These are phyloP conservation scores for Hepsetus odoe DNA, from an alignment of 2,113 vertebrate species.

Conservation along the genomic window DNA sequence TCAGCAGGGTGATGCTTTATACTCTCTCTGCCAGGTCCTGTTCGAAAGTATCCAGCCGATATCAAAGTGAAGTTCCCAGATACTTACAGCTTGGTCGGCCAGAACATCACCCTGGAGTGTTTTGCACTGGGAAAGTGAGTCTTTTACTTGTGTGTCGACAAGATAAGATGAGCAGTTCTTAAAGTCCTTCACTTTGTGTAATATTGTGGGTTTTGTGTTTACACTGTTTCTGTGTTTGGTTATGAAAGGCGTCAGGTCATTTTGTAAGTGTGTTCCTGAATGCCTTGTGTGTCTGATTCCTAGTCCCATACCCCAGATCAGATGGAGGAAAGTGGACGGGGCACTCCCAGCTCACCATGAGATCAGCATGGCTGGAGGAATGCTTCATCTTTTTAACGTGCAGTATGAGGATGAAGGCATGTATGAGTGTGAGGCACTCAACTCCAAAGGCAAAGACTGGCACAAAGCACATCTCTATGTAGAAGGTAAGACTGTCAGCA, in stretches of 20 bases:
- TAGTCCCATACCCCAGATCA: conserved; percentile 92
- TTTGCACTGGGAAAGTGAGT: conserved; percentile 99
- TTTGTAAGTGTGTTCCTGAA: neutral
- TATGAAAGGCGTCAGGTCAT: too few species aligned
- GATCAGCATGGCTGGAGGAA: conserved; percentile 84
- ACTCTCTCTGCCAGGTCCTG: conserved; percentile 73
- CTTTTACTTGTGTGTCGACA: conserved; percentile 12
- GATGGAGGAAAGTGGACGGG: conserved; percentile 86
- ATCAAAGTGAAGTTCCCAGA: conserved; percentile 92
- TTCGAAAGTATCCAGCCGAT: conserved; percentile 91
- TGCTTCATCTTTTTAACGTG: conserved; percentile 89
- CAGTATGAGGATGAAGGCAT: conserved; percentile 88
- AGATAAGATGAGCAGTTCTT: neutral
- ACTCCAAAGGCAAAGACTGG: conserved; percentile 89
- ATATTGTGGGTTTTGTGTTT: neutral
- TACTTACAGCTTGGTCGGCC: conserved; percentile 84
- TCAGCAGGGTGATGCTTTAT: conserved; percentile 33
- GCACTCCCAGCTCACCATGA: conserved; percentile 83
- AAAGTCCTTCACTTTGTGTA: neutral
- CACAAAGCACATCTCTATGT: conserved; percentile 84
- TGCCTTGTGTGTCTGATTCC: conserved; percentile 49
- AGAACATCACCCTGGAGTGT: conserved; percentile 94
- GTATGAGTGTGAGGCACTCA: conserved; percentile 91
- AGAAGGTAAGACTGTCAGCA: conserved; percentile 77
- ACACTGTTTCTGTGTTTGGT: neutral